phyloP scores from a whole-genome alignment of 2,113 vertebrate genomes.

The Nannospalax galili region DNA sequence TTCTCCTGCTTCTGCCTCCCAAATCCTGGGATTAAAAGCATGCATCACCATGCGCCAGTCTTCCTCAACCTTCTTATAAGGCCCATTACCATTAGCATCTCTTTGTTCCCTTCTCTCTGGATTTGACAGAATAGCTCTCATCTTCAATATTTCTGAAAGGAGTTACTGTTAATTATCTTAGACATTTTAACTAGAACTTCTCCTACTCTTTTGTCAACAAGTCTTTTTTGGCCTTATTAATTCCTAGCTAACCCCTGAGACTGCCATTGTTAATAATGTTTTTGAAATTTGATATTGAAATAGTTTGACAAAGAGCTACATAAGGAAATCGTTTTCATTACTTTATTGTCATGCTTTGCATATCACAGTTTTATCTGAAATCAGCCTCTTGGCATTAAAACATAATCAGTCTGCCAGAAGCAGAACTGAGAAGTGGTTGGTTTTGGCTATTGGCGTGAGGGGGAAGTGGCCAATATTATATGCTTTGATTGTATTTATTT shows the following conservation, averaged over 20 bases:
- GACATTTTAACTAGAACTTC: not conserved
- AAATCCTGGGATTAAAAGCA: no score
- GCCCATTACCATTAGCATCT: rapidly evolving
- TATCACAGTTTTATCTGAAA: conserved; percentile 10
- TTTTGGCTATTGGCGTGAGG: not conserved
- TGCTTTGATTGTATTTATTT: conserved; percentile 50
- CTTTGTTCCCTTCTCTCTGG: not conserved
- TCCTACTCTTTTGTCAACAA: not conserved
- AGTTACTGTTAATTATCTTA: not conserved
- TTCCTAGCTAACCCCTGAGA: not conserved
- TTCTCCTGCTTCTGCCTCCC: no score
- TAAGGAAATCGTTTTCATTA: conserved; percentile 10
- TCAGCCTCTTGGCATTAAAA: conserved; percentile 11
- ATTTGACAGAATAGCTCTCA: not conserved
- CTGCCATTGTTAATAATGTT: not conserved
- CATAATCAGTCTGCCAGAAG: conserved; percentile 39
- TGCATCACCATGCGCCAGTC: not conserved
- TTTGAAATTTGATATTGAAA: conserved; percentile 29
- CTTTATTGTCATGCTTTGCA: not conserved
- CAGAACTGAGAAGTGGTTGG: conserved; percentile 30
- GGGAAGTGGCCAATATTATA: not conserved
- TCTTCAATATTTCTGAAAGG: not conserved
- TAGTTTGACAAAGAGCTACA: not conserved
- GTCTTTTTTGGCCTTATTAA: not conserved
- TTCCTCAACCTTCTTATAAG: not conserved